Evolutionary conservation across 2,113 vertebrate genomes (phyloP), one percentile per base, ranked within the genome.

Genomic region (Megaleporinus macrocephalus): DNA sequence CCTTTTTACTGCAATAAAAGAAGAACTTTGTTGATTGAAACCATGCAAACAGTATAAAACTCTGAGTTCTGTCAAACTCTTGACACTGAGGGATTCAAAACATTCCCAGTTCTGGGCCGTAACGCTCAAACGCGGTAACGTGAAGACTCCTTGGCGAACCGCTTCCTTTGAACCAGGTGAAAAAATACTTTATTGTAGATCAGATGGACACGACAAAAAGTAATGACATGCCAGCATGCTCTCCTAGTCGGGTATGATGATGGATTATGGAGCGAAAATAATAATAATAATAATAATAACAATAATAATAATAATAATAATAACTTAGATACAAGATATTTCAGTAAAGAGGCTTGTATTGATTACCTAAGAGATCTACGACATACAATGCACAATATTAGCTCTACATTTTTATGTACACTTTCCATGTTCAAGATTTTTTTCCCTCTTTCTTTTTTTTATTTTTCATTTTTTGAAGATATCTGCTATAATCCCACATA

Each of bases 331-430:
- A 86, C 90, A 85, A 89, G 80, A 88, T 87, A 80, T 80, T 89
- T 81, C 90, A 81, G 78, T 91, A 92, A 92, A 92, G 92, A 92
- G 89, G 88, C 93, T 91, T 93, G 91, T 91, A 93, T 92, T 92
- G 87, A 92, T 90, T 93, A 92, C 89, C 96, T 97, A 97, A 95
- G 95, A 94, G 91, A 93, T 95, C 96, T 98, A 99, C 95, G 95
- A 95, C 96, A 96, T 98, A 97, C 97, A 97, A 97, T 96, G 97
- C 96, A 97, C 97, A 96, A 96, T 96, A 97, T 95, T 95, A 95
- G 96, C 94, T 91, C 91, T 94, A 95, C 94, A 95, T 94, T 93
- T 87, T 95, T 96, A 95, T 97, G 94, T 96, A 95, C 95, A 96
- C 94, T 94, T 92, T 97, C 93, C 94, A 95, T 94, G 87, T 90